Percentiles rank a stretch among this genome's conserved stretches.
These are phyloP conservation scores for Branchinecta sandiegonensis DNA, from an alignment of 2,888 invertebrate species.

Conservation along the genomic window DNA sequence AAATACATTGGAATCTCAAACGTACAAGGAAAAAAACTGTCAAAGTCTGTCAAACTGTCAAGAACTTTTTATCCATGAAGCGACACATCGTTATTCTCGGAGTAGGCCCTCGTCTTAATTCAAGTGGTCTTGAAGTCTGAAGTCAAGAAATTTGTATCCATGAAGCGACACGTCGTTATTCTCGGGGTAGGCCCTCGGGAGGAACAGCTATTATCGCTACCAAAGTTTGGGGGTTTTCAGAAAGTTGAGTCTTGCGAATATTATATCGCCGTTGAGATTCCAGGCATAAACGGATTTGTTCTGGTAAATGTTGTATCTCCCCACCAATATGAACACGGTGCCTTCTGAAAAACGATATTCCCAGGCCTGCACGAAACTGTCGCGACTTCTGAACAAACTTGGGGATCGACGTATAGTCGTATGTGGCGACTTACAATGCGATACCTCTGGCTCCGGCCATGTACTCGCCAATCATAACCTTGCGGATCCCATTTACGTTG, in stretches of 20 bases:
- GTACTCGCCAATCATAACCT: conserved; percentile 14
- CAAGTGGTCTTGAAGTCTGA: no score
- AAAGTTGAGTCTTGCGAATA: conserved; percentile 14
- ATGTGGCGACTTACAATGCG: conserved; percentile 6
- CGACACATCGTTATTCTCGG: background rate
- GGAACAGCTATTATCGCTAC: background rate
- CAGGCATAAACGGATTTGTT: conserved; percentile 10
- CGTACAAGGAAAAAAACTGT: no score
- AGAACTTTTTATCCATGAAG: conserved; percentile 6
- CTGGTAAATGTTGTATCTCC: background rate
- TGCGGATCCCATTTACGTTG: conserved; percentile 14
- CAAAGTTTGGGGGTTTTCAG: conserved; percentile 1
- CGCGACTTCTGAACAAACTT: no score
- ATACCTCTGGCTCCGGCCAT: no score
- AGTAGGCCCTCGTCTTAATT: background rate
- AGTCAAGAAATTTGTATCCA: background rate
- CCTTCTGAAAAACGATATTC: no score
- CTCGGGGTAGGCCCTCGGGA: background rate
- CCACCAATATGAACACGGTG: no score
- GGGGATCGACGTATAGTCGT: no score
- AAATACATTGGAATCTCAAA: no score
- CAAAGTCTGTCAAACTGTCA: no score
- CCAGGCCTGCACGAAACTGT: no score
- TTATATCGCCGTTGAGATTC: conserved; percentile 14
- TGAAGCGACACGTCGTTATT: background rate